Percentiles rank a stretch among this genome's conserved stretches.
Conservation (phyloP, 2,113 vertebrate species). For the Entelurus aequoreus region DNA sequence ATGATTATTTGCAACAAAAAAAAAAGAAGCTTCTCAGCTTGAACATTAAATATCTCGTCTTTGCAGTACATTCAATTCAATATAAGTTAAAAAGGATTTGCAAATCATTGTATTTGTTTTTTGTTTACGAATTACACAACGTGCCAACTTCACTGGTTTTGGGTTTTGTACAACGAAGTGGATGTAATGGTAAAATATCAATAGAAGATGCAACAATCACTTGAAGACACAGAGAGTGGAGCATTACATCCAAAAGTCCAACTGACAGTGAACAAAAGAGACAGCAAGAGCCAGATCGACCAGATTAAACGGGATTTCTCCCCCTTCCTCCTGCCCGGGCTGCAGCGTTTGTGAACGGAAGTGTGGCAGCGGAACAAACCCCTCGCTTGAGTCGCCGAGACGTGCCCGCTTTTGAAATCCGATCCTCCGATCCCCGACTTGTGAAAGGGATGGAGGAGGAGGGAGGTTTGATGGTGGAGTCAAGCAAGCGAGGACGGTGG, state of each 20-base stretch:
- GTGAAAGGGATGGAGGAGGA: slow-evolving; percentile 30
- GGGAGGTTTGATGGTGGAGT: slow-evolving; percentile 33
- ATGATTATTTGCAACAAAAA: too few relatives aligned
- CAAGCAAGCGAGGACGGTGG: slow-evolving; percentile 27
- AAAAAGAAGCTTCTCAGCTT: too few relatives aligned
- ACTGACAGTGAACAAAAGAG: slow-evolving; percentile 61
- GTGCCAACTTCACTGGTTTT: too few relatives aligned
- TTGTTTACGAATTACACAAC: too few relatives aligned
- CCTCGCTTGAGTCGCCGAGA: slow-evolving; percentile 68
- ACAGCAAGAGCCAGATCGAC: slow-evolving; percentile 56
- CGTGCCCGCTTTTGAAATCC: slow-evolving; percentile 70
- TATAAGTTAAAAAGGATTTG: too few relatives aligned
- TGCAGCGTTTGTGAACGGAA: slow-evolving; percentile 66
- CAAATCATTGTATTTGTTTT: too few relatives aligned
- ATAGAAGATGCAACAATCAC: background rate
- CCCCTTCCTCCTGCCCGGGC: slow-evolving; percentile 48
- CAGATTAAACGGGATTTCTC: slow-evolving; percentile 69
- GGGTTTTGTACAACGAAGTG: too few relatives aligned
- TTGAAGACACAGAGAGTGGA: background rate
- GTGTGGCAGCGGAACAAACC: slow-evolving; percentile 73
- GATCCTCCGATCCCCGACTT: slow-evolving; percentile 66
- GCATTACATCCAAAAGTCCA: slow-evolving; percentile 26
- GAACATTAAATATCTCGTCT: too few relatives aligned
- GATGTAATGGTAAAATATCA: background rate
- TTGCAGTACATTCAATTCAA: too few relatives aligned